phyloP scores from a whole-genome alignment of 2,888 invertebrate species.

The Pseudanteris insignis region DNA sequence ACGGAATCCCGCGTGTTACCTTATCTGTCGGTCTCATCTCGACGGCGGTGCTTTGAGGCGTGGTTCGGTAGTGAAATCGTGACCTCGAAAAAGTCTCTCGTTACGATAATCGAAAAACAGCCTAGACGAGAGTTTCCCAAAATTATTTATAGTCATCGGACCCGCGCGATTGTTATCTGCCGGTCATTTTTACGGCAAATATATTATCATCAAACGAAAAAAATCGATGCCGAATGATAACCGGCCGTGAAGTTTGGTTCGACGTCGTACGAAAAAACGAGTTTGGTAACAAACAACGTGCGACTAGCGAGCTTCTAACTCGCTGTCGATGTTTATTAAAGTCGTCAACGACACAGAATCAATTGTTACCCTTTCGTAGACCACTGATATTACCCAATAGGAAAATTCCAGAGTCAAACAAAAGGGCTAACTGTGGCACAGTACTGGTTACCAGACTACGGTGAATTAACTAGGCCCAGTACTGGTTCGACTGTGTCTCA shows the following conservation, averaged over 20 bases:
- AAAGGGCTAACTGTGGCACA: too few species aligned
- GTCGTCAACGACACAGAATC: too few species aligned
- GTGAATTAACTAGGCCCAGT: too few species aligned
- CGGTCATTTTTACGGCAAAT: not conserved
- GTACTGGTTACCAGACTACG: too few species aligned
- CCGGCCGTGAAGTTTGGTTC: conserved; percentile 11
- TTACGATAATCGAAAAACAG: not conserved
- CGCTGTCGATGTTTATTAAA: too few species aligned
- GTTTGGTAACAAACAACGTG: conserved; percentile 7
- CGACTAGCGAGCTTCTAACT: too few species aligned
- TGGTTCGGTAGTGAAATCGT: conserved; percentile 6
- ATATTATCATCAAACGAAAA: not conserved
- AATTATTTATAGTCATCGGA: conserved; percentile 1
- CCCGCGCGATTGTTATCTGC: too few species aligned
- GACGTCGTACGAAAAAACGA: conserved; percentile 5
- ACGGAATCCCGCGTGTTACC: not conserved
- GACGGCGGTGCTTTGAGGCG: not conserved
- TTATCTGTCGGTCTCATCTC: not conserved
- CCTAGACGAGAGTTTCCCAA: conserved; percentile 1
- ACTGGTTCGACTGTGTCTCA: too few species aligned
- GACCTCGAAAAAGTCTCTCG: not conserved
- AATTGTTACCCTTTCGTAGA: too few species aligned
- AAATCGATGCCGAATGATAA: conserved; percentile 3
- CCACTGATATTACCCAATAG: too few species aligned
- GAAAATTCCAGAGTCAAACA: too few species aligned